phyloP scores from a whole-genome alignment of 2,113 vertebrate species.

The Ageneiosus marmoratus region DNA sequence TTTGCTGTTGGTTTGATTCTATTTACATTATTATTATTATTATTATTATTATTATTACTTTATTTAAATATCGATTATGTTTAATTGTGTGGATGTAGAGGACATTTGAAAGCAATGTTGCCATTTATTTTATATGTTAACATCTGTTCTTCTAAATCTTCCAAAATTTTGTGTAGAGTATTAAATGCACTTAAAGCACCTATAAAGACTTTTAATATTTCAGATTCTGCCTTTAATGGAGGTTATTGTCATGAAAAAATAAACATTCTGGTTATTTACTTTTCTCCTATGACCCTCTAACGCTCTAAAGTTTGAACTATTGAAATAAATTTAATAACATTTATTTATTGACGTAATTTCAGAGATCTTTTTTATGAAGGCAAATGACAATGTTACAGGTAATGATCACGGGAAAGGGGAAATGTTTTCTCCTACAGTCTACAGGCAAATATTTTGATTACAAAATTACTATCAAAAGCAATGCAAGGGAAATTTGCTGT shows the following conservation, averaged over 20 bases:
- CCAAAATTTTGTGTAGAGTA: neutral
- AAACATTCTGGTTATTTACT: neutral
- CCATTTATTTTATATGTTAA: neutral
- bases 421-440: neutral
- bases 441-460: neutral
- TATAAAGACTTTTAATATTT: neutral
- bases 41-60: neutral
- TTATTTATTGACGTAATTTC: neutral
- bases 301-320: neutral
- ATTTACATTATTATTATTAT: neutral
- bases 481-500: conserved; percentile 15
- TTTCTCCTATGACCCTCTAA: neutral
- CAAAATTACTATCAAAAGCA: neutral
- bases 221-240: neutral
- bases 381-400: neutral
- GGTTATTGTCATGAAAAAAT: neutral
- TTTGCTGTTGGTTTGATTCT: neutral
- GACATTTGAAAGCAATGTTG: neutral
- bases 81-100: too few relatives aligned
- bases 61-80: neutral
- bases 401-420: neutral
- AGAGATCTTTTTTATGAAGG: neutral
- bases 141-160: neutral
- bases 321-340: too few relatives aligned
- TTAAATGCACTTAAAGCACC: neutral